Percentiles rank a stretch among this genome's conserved stretches.
Evolutionary conservation across 2,113 vertebrate genomes (phyloP).

Genomic region (Xyliphius kryptos): DNA sequence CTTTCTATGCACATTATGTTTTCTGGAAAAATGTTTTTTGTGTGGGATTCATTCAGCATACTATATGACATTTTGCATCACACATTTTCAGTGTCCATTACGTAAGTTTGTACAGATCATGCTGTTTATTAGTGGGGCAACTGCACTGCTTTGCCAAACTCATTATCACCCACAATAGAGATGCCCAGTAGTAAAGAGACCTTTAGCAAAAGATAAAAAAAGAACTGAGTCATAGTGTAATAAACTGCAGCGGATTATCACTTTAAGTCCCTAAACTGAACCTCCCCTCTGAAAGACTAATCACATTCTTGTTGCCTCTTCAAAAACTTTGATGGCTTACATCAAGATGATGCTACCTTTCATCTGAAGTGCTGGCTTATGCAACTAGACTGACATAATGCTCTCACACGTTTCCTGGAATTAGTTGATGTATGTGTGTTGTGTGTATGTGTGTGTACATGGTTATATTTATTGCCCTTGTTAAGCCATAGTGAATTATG

Average conservation of each 20-base stretch:
- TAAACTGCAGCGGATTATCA: not conserved
- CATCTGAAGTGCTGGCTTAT: conserved; percentile 8
- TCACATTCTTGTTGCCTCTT: not conserved
- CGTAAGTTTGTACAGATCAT: conserved; percentile 11
- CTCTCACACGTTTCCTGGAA: conserved; percentile 3
- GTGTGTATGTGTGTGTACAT: conserved; percentile 3
- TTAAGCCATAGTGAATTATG: not conserved
- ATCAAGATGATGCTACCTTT: conserved; percentile 11
- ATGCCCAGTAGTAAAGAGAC: conserved; percentile 7
- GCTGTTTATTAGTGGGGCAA: not conserved
- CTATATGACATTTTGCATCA: conserved; percentile 4
- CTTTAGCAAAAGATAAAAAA: not conserved
- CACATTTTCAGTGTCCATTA: conserved; percentile 4
- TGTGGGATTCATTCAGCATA: too few relatives aligned
- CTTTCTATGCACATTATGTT: too few relatives aligned
- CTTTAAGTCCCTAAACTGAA: not conserved
- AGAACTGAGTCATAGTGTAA: not conserved
- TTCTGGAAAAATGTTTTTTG: not conserved
- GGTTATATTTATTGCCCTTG: not conserved
- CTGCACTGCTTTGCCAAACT: conserved; percentile 1
- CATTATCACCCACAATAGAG: conserved; percentile 17
- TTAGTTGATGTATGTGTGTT: not conserved
- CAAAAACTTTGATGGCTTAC: not conserved
- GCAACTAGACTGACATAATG: conserved; percentile 14
- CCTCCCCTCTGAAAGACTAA: not conserved